Evolutionary conservation across 2,888 invertebrate genomes (phyloP).

Genomic region (Hartigia nigra): DNA sequence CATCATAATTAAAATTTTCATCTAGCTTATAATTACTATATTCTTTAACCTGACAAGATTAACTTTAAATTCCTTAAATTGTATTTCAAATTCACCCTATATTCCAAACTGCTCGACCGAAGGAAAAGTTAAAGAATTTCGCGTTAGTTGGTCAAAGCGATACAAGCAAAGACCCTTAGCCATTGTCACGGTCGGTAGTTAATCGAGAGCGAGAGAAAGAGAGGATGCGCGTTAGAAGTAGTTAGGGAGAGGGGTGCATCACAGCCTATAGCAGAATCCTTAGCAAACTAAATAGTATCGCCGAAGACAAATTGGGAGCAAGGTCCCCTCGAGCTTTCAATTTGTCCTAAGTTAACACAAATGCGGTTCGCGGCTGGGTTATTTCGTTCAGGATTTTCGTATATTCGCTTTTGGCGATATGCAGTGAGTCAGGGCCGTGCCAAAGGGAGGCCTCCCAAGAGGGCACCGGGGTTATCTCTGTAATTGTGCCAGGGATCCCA

Average conservation of each 20-base stretch:
- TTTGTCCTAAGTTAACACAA: constrained; percentile 48
- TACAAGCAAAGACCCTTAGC: not conserved
- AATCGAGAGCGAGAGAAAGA: not conserved
- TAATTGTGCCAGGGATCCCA: constrained; percentile 27
- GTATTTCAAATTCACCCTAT: not conserved
- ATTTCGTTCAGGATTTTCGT: constrained; percentile 31
- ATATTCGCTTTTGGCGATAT: constrained; percentile 21
- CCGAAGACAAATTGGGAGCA: constrained; percentile 41
- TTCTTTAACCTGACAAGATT: not conserved
- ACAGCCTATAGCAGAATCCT: not conserved
- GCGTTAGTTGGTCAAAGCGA: not conserved
- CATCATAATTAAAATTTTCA: not conserved
- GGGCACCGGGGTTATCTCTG: constrained; percentile 28
- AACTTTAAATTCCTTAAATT: not conserved
- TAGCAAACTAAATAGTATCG: constrained; percentile 3
- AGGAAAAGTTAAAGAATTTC: not conserved
- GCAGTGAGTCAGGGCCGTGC: not conserved
- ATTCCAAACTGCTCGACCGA: not conserved
- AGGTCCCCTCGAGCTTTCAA: constrained; percentile 39
- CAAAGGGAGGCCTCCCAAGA: constrained; percentile 9
- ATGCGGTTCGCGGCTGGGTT: constrained; percentile 1
- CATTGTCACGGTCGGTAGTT: not conserved
- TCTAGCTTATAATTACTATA: not conserved
- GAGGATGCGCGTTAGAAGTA: not conserved
- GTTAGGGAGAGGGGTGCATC: not conserved